Conservation (phyloP, 2,797 vertebrate genomes). For the Phoeniculus purpureus region DNA sequence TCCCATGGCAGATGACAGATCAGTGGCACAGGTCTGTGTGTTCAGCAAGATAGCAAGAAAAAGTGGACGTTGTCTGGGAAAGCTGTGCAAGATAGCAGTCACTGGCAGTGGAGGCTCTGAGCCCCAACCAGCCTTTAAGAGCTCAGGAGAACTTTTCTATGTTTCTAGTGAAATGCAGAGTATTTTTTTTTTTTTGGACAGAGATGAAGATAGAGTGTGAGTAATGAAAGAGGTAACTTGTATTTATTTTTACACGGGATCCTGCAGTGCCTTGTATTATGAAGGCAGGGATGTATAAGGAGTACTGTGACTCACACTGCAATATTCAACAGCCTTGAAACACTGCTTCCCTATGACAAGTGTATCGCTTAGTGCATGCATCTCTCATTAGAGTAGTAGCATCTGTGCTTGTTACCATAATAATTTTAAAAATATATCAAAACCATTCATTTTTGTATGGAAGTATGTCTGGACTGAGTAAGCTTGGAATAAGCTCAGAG, state of each 20-base stretch:
- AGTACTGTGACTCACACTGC: background rate
- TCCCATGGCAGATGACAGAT: background rate
- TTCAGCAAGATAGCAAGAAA: background rate
- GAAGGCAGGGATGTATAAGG: background rate
- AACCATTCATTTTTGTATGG: background rate
- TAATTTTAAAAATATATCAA: background rate
- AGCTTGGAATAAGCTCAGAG: background rate
- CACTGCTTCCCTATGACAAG: background rate
- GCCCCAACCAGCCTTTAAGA: background rate
- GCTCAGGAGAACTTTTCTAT: background rate
- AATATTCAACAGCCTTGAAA: background rate
- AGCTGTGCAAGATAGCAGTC: fast-evolving
- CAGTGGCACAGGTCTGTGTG: background rate
- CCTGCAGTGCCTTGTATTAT: fast-evolving
- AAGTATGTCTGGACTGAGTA: background rate
- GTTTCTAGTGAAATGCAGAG: background rate
- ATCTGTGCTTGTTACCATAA: background rate
- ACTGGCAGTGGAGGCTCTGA: background rate
- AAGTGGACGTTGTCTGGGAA: background rate
- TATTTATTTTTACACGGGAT: slow-evolving; percentile 25
- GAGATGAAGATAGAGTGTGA: background rate
- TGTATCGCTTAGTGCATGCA: background rate
- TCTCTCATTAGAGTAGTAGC: background rate
- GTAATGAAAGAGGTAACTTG: background rate
- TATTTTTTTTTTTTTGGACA: background rate